Evolutionary conservation across 2,113 vertebrate genomes (phyloP), one percentile per base, ranked within the genome.

Genomic region (Hippocampus abdominalis): DNA sequence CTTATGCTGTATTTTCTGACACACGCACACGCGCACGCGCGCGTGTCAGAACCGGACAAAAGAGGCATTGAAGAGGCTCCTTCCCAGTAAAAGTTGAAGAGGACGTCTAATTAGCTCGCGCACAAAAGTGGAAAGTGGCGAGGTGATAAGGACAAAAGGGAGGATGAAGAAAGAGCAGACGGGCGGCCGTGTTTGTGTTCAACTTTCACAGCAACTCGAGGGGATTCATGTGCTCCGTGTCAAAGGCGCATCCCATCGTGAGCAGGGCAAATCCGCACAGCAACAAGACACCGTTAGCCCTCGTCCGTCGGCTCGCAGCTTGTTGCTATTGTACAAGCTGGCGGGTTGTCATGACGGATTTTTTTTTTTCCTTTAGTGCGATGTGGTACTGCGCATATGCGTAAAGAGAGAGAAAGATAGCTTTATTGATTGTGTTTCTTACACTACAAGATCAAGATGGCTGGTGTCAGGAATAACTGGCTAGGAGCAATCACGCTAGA

Each of bases 51-150:
- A 44, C 78, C 80, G 76, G 82, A 92, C 91, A 93, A 93, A 93
- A 87, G 88, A 85, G 74, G 80, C 90, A 91, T 92, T 92, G 86
- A 90, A 86, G 90, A 85, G 85, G 78, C 85, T 87, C 85, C 85
- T 88, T 86, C 80, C 83, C 89, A 90, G 89, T 84, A 87, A 90
- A 90, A 91, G 87, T 91, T 92, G 91, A 91, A 91, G 89, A 91
- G 91, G 91, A 91, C 90, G 89, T 93, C 91, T 92, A 92, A 93
- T 93, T 91, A 92, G 86, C 57, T 11, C 25, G 79, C 83, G 87
- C 84, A 86, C 91, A 89, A 92, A 91, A 91, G 91, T 89, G 91
- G 89, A 81, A 84, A 81, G 87, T 86, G 82, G 87, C 81, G 87
- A 84, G 89, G 90, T 91, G 91, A 91, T 79, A 87, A 90, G 89